phyloP scores from a whole-genome alignment of 2,113 vertebrate species.

The Triplophysa tibetana region DNA sequence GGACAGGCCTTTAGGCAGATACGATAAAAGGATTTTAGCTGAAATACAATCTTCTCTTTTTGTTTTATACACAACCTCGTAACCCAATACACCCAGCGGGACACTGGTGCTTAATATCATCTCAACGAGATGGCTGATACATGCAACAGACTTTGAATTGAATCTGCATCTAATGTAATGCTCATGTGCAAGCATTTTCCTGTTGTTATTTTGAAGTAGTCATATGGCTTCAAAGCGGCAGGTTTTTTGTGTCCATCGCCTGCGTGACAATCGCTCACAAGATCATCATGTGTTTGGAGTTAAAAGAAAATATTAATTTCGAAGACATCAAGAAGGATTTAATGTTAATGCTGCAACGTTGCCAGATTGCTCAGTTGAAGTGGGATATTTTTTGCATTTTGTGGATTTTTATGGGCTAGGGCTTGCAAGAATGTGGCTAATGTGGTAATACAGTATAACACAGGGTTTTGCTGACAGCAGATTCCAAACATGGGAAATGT shows the following conservation, averaged over 20 bases:
- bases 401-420: neutral
- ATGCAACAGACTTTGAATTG: slow-evolving; percentile 6
- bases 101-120: slow-evolving; percentile 19
- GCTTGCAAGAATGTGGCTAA: neutral
- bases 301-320: neutral
- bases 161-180: neutral
- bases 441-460: slow-evolving; percentile 1
- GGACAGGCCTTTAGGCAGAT: slow-evolving; percentile 20
- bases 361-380: slow-evolving; percentile 20
- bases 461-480: neutral
- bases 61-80: slow-evolving; percentile 43
- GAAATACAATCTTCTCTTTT: slow-evolving; percentile 44
- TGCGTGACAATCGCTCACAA: neutral
- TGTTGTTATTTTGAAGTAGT: slow-evolving; percentile 12
- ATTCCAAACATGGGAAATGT: slow-evolving; percentile 12
- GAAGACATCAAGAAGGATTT: neutral
- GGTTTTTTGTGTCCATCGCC: neutral
- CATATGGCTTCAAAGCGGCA: neutral
- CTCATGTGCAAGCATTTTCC: neutral
- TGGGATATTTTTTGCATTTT: slow-evolving; percentile 4
- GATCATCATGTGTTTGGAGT: slow-evolving; percentile 28
- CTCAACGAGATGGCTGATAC: slow-evolving; percentile 9
- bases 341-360: neutral
- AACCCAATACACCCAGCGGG: slow-evolving; percentile 31
- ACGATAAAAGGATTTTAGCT: slow-evolving; percentile 47